phyloP scores from a whole-genome alignment of 2,888 invertebrate genomes.

The Crossocerus cetratus region DNA sequence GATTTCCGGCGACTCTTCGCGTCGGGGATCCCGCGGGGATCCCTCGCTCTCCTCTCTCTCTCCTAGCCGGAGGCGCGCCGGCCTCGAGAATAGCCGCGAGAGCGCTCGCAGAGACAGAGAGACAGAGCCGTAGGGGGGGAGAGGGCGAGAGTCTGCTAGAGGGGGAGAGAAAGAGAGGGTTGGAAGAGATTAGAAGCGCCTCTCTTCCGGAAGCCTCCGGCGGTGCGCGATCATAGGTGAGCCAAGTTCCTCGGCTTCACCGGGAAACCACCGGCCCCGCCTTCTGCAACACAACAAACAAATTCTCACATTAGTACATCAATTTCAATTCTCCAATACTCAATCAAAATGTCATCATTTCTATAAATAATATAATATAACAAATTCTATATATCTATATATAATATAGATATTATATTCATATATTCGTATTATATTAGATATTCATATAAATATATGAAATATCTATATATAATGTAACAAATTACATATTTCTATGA shows the following conservation, averaged over 20 bases:
- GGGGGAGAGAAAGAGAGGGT: neutral
- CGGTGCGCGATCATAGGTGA: constrained; percentile 59
- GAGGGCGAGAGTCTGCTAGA: neutral
- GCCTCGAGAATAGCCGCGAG: too few relatives aligned
- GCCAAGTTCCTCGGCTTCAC: constrained; percentile 28
- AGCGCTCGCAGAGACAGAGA: constrained; percentile 25
- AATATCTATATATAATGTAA: too few relatives aligned
- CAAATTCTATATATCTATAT: too few relatives aligned
- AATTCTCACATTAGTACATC: too few relatives aligned
- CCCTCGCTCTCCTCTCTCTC: neutral
- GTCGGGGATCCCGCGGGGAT: constrained; percentile 8
- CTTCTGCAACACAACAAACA: constrained; percentile 48
- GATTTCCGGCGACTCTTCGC: constrained; percentile 42
- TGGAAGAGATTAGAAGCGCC: constrained; percentile 54
- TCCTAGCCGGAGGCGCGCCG: neutral
- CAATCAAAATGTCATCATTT: too few relatives aligned
- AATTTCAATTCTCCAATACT: too few relatives aligned
- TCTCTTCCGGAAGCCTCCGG: constrained; percentile 60
- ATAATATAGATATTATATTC: too few relatives aligned
- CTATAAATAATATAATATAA: too few relatives aligned
- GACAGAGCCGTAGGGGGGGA: neutral
- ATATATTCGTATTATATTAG: too few relatives aligned
- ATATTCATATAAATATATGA: too few relatives aligned
- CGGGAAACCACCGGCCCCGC: constrained; percentile 37
- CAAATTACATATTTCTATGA: too few relatives aligned